Evolutionary conservation across 2,888 invertebrate species (phyloP).

Genomic region (Doris montereyensis): DNA sequence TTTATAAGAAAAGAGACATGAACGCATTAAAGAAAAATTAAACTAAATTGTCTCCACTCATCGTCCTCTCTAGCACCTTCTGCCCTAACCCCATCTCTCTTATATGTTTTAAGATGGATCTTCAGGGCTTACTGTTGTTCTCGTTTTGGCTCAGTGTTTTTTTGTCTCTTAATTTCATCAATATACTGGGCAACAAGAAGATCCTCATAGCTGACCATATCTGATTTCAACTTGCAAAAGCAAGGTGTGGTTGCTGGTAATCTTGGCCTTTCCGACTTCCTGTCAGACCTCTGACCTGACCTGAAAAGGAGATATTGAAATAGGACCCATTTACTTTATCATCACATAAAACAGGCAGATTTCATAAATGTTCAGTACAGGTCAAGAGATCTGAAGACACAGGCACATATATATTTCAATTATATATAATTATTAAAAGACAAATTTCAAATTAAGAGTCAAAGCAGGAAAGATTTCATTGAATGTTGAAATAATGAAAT

Average conservation of each 20-base stretch:
- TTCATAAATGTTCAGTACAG: not conserved
- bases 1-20: too few relatives aligned
- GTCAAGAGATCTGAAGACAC: not conserved
- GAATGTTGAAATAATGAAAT: not conserved
- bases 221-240: constrained; percentile 44
- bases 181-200: constrained; percentile 70
- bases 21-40: too few relatives aligned
- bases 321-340: not conserved
- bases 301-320: not conserved
- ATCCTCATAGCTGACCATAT: constrained; percentile 70
- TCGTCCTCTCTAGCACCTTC: too few relatives aligned
- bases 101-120: too few relatives aligned
- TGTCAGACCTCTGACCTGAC: constrained; percentile 1
- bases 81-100: too few relatives aligned
- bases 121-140: constrained; percentile 55
- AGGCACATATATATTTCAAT: not conserved
- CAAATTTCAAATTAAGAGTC: too few relatives aligned
- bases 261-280: constrained; percentile 22
- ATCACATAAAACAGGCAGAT: not conserved
- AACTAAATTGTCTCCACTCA: too few relatives aligned
- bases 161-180: constrained; percentile 64
- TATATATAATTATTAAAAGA: too few relatives aligned
- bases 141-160: constrained; percentile 41
- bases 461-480: not conserved
- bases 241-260: constrained; percentile 30